phyloP scores from a whole-genome alignment of 2,797 vertebrate genomes.

The Dermochelys coriacea region DNA sequence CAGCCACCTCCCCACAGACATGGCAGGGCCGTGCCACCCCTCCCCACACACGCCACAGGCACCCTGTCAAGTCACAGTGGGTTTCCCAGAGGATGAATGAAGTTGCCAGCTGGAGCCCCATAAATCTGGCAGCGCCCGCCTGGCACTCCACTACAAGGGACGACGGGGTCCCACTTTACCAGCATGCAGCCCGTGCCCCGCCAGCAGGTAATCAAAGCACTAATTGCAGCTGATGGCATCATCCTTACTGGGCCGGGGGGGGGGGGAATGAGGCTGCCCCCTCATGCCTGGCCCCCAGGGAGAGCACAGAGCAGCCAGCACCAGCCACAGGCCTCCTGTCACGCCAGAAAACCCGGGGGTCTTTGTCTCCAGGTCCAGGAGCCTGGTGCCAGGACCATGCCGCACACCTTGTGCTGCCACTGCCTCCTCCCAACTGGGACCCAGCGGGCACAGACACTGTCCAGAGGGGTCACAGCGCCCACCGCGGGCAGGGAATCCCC shows the following conservation, averaged over 20 bases:
- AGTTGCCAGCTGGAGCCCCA: conserved; percentile 77
- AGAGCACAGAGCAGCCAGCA: neutral
- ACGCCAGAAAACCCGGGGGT: no score
- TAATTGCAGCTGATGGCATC: conserved; percentile 83
- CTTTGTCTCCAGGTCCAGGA: no score
- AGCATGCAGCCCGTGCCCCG: conserved; percentile 66
- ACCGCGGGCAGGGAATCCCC: no score
- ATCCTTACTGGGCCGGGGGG: conserved; percentile 59
- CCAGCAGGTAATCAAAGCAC: conserved; percentile 86
- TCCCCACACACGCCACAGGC: neutral
- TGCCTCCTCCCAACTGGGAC: no score
- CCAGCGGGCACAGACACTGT: no score
- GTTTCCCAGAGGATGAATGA: conserved; percentile 48
- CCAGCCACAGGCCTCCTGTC: neutral
- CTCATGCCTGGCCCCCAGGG: neutral
- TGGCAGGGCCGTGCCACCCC: no score
- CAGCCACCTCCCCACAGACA: no score
- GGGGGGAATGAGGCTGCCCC: neutral
- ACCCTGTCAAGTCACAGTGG: neutral
- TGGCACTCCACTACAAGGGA: conserved; percentile 69
- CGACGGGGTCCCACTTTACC: no score
- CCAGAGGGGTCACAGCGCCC: no score
- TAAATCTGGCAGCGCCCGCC: conserved; percentile 75
- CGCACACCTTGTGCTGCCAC: no score
- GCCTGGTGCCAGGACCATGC: no score